phyloP scores from a whole-genome alignment of 2,113 vertebrate species.

The Oceanites oceanicus region DNA sequence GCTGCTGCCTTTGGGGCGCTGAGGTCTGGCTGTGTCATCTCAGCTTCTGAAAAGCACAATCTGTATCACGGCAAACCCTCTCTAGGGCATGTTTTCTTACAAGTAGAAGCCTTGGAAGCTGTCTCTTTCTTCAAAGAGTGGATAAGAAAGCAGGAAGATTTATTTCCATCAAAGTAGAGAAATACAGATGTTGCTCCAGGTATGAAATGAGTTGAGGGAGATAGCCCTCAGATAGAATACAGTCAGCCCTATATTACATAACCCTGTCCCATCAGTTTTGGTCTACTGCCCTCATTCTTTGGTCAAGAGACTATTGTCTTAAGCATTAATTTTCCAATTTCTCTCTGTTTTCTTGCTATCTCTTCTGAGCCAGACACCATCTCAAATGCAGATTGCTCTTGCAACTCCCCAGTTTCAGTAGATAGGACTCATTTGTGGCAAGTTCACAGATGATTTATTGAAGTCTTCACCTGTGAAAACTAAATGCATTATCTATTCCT shows the following conservation, averaged over 20 bases:
- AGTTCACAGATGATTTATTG: constrained; percentile 38
- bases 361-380: background rate
- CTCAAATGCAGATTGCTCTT: background rate
- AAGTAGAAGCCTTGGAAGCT: background rate
- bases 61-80: background rate
- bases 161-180: background rate
- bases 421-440: constrained; percentile 21
- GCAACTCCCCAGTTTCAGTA: background rate
- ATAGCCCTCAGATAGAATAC: background rate
- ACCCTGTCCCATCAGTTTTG: background rate
- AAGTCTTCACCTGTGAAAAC: constrained; percentile 36
- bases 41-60: background rate
- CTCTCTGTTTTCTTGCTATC: background rate
- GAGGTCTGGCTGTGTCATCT: background rate
- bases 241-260: background rate
- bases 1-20: background rate
- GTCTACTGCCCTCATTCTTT: background rate
- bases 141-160: background rate
- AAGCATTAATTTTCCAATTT: background rate
- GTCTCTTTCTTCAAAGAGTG: background rate
- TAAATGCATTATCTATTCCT: constrained; percentile 16
- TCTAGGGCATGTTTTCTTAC: background rate
- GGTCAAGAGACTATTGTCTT: background rate
- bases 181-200: background rate
- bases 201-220: background rate